phyloP scores from a whole-genome alignment of 2,113 vertebrate species.

The Notothenia rossii region DNA sequence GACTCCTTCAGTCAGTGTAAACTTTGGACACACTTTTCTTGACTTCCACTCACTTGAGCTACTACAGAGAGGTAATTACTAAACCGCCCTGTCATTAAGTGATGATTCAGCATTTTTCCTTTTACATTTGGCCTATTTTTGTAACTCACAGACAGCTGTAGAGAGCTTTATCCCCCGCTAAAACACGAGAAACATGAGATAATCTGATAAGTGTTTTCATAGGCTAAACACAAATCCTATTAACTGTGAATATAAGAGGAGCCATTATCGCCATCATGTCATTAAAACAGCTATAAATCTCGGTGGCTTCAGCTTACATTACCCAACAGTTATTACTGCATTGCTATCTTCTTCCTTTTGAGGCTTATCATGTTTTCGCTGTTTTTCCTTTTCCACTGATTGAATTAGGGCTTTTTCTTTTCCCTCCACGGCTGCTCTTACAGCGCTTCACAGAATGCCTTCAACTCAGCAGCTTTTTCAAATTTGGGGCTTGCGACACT shows the following conservation, averaged over 20 bases:
- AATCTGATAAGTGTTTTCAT: conserved; percentile 40
- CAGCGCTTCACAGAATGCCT: conserved; percentile 78
- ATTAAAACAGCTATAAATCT: conserved; percentile 61
- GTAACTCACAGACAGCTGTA: conserved; percentile 5
- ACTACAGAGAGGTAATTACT: conserved; percentile 11
- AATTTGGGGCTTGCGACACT: conserved; percentile 86
- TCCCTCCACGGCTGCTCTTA: conserved; percentile 46
- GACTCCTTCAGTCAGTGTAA: background rate
- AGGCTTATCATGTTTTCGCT: conserved; percentile 68
- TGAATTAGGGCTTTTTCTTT: conserved; percentile 56
- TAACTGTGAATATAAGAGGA: conserved; percentile 41
- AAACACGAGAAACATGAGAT: conserved; percentile 36
- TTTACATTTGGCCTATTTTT: background rate
- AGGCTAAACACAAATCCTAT: conserved; percentile 34
- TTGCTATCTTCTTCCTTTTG: conserved; percentile 51
- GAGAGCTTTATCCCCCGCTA: background rate
- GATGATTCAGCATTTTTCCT: conserved; percentile 12
- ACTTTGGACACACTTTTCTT: background rate
- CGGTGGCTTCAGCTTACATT: conserved; percentile 51
- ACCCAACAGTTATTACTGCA: conserved; percentile 61
- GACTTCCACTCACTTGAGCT: background rate
- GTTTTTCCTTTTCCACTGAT: conserved; percentile 67
- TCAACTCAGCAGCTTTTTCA: conserved; percentile 86
- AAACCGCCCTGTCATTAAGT: conserved; percentile 1
- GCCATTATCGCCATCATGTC: conserved; percentile 61